Evolutionary conservation across 2,113 vertebrate genomes (phyloP).

Genomic region (Emydura subglobosa): DNA sequence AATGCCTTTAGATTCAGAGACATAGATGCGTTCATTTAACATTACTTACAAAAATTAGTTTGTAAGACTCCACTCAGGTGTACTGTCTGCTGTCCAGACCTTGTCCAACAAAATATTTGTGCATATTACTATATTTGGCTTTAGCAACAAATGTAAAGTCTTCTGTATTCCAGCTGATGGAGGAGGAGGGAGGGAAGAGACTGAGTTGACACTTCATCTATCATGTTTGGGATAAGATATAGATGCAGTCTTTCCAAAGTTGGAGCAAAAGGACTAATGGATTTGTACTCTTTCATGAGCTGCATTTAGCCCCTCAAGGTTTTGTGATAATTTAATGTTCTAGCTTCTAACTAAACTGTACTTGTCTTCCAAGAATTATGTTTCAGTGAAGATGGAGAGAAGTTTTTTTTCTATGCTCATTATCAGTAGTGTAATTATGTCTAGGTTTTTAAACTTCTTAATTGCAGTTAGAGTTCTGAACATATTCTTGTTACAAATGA

Average conservation of each 20-base stretch:
- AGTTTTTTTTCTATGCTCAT: slow-evolving; percentile 49
- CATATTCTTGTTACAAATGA: not conserved
- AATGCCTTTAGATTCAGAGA: slow-evolving; percentile 75
- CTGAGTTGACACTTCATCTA: fast-evolving
- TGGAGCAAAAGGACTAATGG: slow-evolving; percentile 32
- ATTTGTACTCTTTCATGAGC: slow-evolving; percentile 54
- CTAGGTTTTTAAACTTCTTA: slow-evolving; percentile 68
- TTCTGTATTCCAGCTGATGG: not conserved
- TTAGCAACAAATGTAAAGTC: not conserved
- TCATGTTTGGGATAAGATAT: not conserved
- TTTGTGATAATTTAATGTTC: slow-evolving; percentile 67
- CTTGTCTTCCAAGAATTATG: slow-evolving; percentile 29
- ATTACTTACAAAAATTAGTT: slow-evolving; percentile 74
- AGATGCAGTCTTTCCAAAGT: not conserved
- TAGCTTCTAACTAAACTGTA: slow-evolving; percentile 46
- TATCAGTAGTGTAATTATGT: slow-evolving; percentile 39
- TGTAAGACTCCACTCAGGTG: slow-evolving; percentile 80
- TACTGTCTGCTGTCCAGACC: slow-evolving; percentile 64
- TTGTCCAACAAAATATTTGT: slow-evolving; percentile 62
- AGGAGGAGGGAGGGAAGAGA: not conserved
- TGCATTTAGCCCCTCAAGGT: slow-evolving; percentile 29
- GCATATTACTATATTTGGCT: slow-evolving; percentile 29
- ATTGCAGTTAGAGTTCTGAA: slow-evolving; percentile 67
- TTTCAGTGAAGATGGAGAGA: slow-evolving; percentile 42
- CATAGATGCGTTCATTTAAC: slow-evolving; percentile 68